phyloP scores from a whole-genome alignment of 2,888 invertebrate genomes.

The Lasius platythorax region DNA sequence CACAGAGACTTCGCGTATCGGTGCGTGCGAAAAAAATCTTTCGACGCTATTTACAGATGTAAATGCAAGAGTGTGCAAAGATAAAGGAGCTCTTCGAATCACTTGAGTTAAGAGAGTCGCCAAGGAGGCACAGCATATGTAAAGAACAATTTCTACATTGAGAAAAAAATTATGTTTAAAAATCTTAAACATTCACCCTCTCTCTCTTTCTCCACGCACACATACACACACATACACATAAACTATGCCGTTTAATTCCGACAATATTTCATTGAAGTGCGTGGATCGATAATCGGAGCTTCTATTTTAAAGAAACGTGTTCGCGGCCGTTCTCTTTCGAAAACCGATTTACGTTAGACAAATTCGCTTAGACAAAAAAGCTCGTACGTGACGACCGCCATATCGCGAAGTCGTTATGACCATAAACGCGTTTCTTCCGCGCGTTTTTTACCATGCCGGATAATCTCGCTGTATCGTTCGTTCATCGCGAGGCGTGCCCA shows the following conservation, averaged over 20 bases:
- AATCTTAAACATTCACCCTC: neutral
- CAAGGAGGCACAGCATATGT: neutral
- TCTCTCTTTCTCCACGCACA: neutral
- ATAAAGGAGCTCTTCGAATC: conserved; percentile 7
- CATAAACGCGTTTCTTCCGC: conserved; percentile 33
- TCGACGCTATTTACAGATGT: conserved; percentile 26
- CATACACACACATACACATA: neutral
- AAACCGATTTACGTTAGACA: neutral
- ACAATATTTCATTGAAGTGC: neutral
- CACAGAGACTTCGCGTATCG: neutral
- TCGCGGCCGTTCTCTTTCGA: neutral
- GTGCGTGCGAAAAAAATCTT: neutral
- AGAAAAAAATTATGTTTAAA: neutral
- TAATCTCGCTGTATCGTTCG: conserved; percentile 37
- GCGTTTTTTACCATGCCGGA: conserved; percentile 19
- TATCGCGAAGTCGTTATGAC: conserved; percentile 2
- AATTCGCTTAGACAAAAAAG: neutral
- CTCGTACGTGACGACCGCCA: neutral
- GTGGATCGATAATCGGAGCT: neutral
- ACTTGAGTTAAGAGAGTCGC: neutral
- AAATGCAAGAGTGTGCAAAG: neutral
- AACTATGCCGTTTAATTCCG: neutral
- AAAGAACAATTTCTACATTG: neutral
- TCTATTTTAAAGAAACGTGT: neutral
- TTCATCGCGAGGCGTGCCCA: conserved; percentile 50